A percentile compares a stretch with the other conserved stretches of the same genome.
phyloP scores from a whole-genome alignment of 2,113 vertebrate genomes.

The Archilochus colubris region DNA sequence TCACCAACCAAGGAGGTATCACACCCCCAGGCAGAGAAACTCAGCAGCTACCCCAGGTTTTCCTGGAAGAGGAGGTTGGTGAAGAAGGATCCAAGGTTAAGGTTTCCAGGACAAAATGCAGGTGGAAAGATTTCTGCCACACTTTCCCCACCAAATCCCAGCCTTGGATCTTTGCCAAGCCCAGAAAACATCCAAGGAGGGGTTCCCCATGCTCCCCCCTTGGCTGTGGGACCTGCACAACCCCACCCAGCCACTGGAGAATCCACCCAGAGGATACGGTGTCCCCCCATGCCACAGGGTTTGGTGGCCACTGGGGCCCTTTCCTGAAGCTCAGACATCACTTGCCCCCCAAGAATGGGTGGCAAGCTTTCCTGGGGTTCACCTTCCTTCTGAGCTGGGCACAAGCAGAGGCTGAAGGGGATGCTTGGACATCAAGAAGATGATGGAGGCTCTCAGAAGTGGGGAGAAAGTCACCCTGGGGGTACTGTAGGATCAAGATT shows the following conservation, averaged over 20 bases:
- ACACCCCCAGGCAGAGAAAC: not conserved
- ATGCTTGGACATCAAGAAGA: not conserved
- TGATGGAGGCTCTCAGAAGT: not conserved
- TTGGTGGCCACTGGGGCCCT: not conserved
- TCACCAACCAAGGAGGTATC: not conserved
- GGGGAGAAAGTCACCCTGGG: not conserved
- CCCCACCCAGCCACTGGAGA: not conserved
- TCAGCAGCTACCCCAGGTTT: not conserved
- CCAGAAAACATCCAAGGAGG: not conserved
- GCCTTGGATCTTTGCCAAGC: not conserved
- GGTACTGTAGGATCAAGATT: no score
- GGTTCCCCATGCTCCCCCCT: not conserved
- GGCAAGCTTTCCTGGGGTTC: not conserved
- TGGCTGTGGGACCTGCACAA: not conserved
- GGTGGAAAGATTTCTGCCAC: not conserved
- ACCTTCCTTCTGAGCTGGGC: not conserved
- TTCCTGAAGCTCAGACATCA: not conserved
- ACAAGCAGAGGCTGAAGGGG: no score
- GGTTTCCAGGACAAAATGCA: not conserved
- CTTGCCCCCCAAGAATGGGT: not conserved
- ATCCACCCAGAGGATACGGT: not conserved
- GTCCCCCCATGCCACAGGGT: rapidly evolving
- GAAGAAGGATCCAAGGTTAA: not conserved
- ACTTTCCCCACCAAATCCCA: not conserved
- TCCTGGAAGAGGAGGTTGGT: not conserved